A percentile compares a stretch with the other conserved stretches of the same genome.
Conservation (phyloP, 2,797 vertebrate genomes). For the Fistularia commersonii region DNA sequence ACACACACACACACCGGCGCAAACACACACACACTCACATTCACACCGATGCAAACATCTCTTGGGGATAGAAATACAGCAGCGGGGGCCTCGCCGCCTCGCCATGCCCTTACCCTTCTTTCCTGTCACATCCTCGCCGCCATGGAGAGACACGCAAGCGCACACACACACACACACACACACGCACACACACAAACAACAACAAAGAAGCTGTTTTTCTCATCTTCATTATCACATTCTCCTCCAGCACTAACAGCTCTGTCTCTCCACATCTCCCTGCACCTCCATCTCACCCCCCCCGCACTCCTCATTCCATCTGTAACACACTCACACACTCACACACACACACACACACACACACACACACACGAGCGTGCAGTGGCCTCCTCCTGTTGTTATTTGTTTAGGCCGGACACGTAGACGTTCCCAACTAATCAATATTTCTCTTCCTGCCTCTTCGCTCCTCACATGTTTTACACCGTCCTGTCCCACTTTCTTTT, state of each 20-base stretch:
- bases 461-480: slow-evolving; percentile 65
- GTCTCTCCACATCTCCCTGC: slow-evolving; percentile 42
- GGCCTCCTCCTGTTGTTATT: too few species aligned
- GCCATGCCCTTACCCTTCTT: slow-evolving; percentile 24
- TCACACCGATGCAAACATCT: too few species aligned
- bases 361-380: too few species aligned
- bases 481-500: too few species aligned
- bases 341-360: slow-evolving; percentile 3
- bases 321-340: background rate
- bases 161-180: slow-evolving; percentile 2
- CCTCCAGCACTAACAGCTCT: slow-evolving; percentile 42
- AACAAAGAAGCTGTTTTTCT: slow-evolving; percentile 19
- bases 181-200: background rate
- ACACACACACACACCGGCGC: too few species aligned
- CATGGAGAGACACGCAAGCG: slow-evolving; percentile 25
- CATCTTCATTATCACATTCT: slow-evolving; percentile 47
- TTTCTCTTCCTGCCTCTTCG: slow-evolving; percentile 63
- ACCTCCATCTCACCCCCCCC: slow-evolving; percentile 40
- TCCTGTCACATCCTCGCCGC: slow-evolving; percentile 28
- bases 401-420: slow-evolving; percentile 76
- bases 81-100: too few species aligned
- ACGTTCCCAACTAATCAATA: slow-evolving; percentile 71
- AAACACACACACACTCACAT: too few species aligned
- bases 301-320: slow-evolving; percentile 23
- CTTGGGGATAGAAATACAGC: too few species aligned